These are phyloP conservation scores for Thecophora atra DNA, from an alignment of 2,888 invertebrate genomes.

Conservation along the genomic window DNA sequence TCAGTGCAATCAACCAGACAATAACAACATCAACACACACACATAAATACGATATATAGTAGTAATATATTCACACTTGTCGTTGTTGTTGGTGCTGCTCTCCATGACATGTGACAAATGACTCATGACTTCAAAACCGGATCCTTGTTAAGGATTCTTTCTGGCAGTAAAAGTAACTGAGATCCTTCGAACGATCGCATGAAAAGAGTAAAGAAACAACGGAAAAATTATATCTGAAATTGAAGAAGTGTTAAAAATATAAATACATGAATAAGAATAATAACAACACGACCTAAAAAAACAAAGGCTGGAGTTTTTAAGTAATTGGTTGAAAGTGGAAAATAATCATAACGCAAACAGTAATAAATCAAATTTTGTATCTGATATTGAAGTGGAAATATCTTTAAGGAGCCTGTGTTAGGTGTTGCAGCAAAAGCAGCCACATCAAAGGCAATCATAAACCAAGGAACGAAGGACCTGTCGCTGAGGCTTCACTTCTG, in stretches of 20 bases:
- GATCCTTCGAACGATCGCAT: background rate
- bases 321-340: no score
- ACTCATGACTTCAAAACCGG: no score
- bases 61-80: background rate
- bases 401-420: background rate
- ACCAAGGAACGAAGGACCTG: no score
- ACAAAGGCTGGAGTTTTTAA: no score
- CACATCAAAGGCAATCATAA: background rate
- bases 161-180: constrained; percentile 15
- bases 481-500: no score
- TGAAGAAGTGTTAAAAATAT: background rate
- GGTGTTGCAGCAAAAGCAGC: background rate
- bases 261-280: background rate
- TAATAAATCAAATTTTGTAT: no score
- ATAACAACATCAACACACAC: constrained; percentile 33
- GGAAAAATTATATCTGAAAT: background rate
- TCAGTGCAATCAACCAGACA: constrained; percentile 28
- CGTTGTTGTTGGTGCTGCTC: background rate
- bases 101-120: no score
- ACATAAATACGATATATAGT: no score
- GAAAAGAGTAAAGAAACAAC: background rate
- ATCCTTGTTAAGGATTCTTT: no score
- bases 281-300: background rate
- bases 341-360: no score
- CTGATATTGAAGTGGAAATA: background rate